These are phyloP conservation scores for Tapirus indicus DNA, from an alignment of 2,797 vertebrate genomes.

Conservation along the genomic window DNA sequence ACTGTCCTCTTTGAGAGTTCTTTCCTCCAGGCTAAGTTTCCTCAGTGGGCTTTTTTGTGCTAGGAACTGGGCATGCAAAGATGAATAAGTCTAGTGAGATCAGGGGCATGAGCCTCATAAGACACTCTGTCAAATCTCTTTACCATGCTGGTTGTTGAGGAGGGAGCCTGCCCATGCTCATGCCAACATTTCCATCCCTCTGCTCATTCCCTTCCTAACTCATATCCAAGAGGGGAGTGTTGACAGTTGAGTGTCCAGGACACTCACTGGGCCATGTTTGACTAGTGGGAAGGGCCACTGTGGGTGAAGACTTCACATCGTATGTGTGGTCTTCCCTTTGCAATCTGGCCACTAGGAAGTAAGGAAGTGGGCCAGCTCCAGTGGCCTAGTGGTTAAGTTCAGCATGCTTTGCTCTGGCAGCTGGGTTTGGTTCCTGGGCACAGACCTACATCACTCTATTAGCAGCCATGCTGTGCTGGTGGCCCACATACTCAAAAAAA, in stretches of 20 bases:
- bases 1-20: not conserved
- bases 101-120: fast-evolving
- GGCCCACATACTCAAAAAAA: no score
- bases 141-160: not conserved
- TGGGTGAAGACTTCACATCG: no score
- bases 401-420: no score
- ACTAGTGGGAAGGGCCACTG: not conserved
- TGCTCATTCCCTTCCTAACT: not conserved
- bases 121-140: not conserved
- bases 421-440: no score
- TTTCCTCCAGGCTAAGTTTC: not conserved
- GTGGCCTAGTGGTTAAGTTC: no score
- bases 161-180: not conserved
- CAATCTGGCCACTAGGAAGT: not conserved
- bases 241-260: not conserved
- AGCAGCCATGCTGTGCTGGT: no score
- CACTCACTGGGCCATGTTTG: not conserved
- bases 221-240: not conserved
- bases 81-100: not conserved
- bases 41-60: not conserved
- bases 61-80: not conserved
- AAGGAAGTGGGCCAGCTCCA: not conserved
- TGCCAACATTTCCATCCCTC: not conserved
- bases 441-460: no score
- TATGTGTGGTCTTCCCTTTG: not conserved